Evolutionary conservation across 2,888 invertebrate species (phyloP), one percentile per base, ranked within the genome.

Genomic region (Chymomyza fuscimana): DNA sequence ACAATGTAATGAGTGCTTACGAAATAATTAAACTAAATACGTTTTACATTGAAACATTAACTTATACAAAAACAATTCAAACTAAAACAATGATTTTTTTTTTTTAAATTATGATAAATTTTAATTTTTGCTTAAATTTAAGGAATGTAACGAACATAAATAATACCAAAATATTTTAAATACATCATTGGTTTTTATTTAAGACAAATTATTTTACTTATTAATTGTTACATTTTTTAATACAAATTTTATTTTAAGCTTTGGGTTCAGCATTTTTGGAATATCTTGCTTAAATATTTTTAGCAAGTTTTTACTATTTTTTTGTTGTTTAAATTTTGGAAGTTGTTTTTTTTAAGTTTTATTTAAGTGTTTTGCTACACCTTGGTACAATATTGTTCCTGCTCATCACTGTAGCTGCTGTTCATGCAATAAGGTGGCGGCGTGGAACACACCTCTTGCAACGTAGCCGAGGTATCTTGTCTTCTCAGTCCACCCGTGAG

Each of bases 361-460:
- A 10, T 64, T 32, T 54, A 36, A 54, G 64, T 25, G 19, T 4
- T 52, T 25, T 9, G 0, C 22, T 68, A 90, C 5, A 90, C 89
- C 79, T 90, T 90, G n/a, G 90, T 86, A 56, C 80, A 88, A 76
- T 86, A 90, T 73, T 89, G 84, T 46, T 89, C 85, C 60, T 82
- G 81, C 15, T 67, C 69, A 50, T 70, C 72, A 9, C 68, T 78
- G 60, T 70, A 86, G 56, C 65, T 65, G 63, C 70, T 59, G 10
- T 81, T 86, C 5, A 78, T 74, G 10, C 84, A 86, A 12, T 87
- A 90, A 0, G 90, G 90, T 0, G 90, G 89, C 12, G 88, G 85
- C 0, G 90, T 89, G 32, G 77, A 63, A 5, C 89, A 76, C 3
- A 90, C 87, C 52, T 89, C 90, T 64, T 87, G 82, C 6, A 87